Base-by-base conservation (phyloP, 2,113 vertebrate genomes). In the Podarcis raffonei region DNA sequence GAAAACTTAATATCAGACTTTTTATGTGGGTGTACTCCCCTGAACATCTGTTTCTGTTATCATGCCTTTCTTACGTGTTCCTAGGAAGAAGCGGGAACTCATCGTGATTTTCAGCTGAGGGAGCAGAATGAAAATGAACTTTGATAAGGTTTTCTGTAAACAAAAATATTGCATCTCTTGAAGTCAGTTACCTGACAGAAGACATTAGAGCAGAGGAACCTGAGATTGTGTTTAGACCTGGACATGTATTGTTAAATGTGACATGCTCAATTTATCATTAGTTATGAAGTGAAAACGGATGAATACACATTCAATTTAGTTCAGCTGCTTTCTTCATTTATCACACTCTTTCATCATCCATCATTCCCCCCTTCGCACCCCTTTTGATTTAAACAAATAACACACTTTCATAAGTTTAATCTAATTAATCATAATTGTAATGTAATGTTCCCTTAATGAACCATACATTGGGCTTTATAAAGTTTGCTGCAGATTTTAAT, bases 291-390 rank as follows among this genome's bases (percentile, higher is more conserved):
- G 97, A 97, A 97, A 98, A 99, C 97, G 98, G 98, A 99, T 99
- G 99, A 99, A 98, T 98, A 98, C 98, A 98, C 98, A 99, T 99
- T 98, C 98, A 99, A 99, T 99, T 99, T 99, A 99, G 98, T 99
- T 98, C 98, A 96, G 98, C 97, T 97, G 98, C 97, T 98, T 98
- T 98, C 98, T 99, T 97, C 98, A 99, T 99, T 98, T 98, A 99
- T 99, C 98, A 98, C 94, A 93, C 93, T 93, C 96, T 95, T 97
- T 97, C 98, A 97, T 97, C 98, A 99, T 99, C 98, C 98, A 99
- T 99, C 98, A 98, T 98, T 93, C 95, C 72, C 57, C 86, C 39
- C 95, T 94, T 95, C 95, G 95, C 94, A 90, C 96, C 94, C 96
- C 94, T 97, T 97, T 98, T 97, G 97, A 98, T 98, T 97, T 97